phyloP scores from a whole-genome alignment of 2,797 vertebrate species.

The Benthosema pterotum region DNA sequence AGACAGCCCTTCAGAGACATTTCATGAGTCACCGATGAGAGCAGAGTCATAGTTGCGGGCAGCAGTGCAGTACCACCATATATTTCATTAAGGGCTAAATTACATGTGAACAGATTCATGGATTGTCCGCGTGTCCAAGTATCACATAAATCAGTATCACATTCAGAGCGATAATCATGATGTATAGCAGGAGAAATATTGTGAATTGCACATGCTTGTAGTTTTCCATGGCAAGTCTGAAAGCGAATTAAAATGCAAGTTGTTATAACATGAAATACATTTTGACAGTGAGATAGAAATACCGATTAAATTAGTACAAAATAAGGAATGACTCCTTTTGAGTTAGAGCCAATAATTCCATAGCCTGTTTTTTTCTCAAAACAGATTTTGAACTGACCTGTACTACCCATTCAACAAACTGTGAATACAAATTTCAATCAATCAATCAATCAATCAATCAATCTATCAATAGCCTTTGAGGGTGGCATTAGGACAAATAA shows the following conservation, averaged over 20 bases:
- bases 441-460: too few species aligned
- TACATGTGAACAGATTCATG: slow-evolving; percentile 54
- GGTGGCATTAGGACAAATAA: too few species aligned
- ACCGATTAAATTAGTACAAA: not conserved
- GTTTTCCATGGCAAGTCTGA: slow-evolving; percentile 43
- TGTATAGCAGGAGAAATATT: slow-evolving; percentile 54
- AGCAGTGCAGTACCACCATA: slow-evolving; percentile 53
- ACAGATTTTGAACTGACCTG: too few species aligned
- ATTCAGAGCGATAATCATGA: slow-evolving; percentile 33
- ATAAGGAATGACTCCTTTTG: too few species aligned
- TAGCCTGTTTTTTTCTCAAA: too few species aligned
- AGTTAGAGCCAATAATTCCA: too few species aligned
- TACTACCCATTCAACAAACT: too few species aligned
- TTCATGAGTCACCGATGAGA: slow-evolving; percentile 36
- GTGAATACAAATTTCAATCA: too few species aligned
- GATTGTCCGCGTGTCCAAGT: slow-evolving; percentile 43
- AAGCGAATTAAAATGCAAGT: slow-evolving; percentile 3
- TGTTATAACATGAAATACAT: not conserved
- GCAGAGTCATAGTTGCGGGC: slow-evolving; percentile 34
- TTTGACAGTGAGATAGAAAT: not conserved
- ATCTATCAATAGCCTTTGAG: too few species aligned
- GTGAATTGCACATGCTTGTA: slow-evolving; percentile 43
- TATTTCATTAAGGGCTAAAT: slow-evolving; percentile 54
- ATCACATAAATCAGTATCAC: slow-evolving; percentile 42
- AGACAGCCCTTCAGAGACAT: slow-evolving; percentile 42